Evolutionary conservation across 2,113 vertebrate genomes (phyloP), one percentile per base, ranked within the genome.

Genomic region (Parotia lawesii): DNA sequence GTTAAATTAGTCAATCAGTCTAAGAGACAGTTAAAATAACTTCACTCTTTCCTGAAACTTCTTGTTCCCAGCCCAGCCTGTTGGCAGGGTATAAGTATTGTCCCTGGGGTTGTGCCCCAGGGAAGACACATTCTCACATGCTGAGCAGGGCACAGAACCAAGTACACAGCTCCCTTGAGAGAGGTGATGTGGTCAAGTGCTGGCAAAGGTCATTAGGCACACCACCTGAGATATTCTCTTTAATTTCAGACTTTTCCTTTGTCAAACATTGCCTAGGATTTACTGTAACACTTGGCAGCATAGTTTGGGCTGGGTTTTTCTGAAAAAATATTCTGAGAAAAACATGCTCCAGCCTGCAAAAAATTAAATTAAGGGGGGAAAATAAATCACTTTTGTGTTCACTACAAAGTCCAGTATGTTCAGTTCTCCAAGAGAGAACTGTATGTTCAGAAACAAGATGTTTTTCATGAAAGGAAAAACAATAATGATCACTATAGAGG

Each of bases 31-130:
- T 47, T 74, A 57, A 74, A 81, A 17, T 57, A 77, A 76, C 4
- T 54, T 54, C 12, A 37, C 4, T 56, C 20, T 67, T n/a, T 56
- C 9, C 56, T 70, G 22, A 20, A 19, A 12, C 33, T 33, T 64
- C 35, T 56, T 61, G 16, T 12, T 15, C 10, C 11, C 20, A 69
- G 24, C 22, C 53, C 15, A 62, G n/a, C 18, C 16, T 20, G 13
- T 56, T 61, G 15, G 18, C 15, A 44, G 15, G 31, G 20, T 42
- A 1, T 20, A 42, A 67, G 10, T n/a, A 20, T 10, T 61, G 37
- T 7, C 12, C 1, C 18, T n/a, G 27, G 11, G 22, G 10, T 3
- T 3, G 0, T 38, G 17, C 12, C 12, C 14, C 20, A 35, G 40
- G 57, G 42, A 24, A 84, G 29, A 9, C 5, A 5, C 6, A 12